A percentile compares a stretch with the other conserved stretches of the same genome.
These are phyloP conservation scores for Charanyca ferruginea DNA, from an alignment of 2,888 invertebrate species.

Conservation along the genomic window DNA sequence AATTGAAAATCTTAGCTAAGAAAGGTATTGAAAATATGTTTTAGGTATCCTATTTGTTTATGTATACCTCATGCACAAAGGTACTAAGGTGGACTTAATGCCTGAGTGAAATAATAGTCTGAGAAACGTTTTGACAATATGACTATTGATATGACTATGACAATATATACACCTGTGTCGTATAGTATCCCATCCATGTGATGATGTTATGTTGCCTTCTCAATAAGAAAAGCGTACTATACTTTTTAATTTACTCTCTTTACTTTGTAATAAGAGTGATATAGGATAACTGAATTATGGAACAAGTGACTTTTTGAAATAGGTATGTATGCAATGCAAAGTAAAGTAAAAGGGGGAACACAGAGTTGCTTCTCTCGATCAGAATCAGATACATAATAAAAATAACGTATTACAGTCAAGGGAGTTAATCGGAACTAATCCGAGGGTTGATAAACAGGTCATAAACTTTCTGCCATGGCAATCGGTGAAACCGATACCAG, in stretches of 20 bases:
- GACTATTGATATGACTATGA: no score
- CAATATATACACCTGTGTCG: no score
- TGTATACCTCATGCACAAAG: no score
- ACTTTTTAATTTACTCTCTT: no score
- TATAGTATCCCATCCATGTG: neutral
- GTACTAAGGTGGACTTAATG: no score
- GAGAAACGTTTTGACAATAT: no score
- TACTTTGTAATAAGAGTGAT: neutral
- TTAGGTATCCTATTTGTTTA: no score
- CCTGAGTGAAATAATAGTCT: no score
- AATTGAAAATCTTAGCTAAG: neutral
- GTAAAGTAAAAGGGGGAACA: neutral
- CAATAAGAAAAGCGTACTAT: no score
- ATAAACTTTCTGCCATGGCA: neutral
- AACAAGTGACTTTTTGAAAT: neutral
- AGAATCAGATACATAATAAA: neutral
- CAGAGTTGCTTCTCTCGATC: no score
- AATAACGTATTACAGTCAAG: neutral
- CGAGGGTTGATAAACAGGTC: neutral
- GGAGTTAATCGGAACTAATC: neutral
- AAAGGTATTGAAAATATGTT: neutral
- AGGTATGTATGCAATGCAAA: no score
- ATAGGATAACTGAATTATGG: neutral
- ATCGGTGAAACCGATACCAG: neutral
- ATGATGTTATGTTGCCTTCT: no score